Conservation (phyloP, 2,888 invertebrate species). For the Desoria tigrina region DNA sequence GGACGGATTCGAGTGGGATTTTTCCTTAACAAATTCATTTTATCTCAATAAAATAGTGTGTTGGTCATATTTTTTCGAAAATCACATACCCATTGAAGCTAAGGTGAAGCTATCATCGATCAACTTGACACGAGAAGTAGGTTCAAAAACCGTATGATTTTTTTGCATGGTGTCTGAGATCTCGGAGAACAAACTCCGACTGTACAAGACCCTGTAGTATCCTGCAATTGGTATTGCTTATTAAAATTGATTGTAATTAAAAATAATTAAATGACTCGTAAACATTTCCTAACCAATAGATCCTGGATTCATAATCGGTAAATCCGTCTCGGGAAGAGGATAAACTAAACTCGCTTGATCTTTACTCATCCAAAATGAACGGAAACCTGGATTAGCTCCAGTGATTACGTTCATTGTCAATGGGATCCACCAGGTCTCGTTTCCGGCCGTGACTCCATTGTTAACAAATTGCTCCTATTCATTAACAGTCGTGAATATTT, state of each 20-base stretch:
- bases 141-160: background rate
- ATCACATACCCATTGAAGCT: background rate
- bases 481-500: background rate
- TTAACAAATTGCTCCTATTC: slow-evolving; percentile 23
- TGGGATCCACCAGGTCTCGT: slow-evolving; percentile 43
- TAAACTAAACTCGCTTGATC: slow-evolving; percentile 2
- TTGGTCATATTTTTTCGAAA: too few relatives aligned
- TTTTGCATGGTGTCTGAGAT: slow-evolving; percentile 1
- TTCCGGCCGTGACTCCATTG: background rate
- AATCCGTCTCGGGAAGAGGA: slow-evolving; percentile 24
- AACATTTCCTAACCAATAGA: slow-evolving; percentile 36
- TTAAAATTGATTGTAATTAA: too few relatives aligned
- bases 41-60: background rate
- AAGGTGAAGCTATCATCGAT: slow-evolving; percentile 1
- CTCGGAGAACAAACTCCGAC: background rate
- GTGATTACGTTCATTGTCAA: slow-evolving; percentile 20
- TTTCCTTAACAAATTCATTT: background rate
- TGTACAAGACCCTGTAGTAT: background rate
- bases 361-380: background rate
- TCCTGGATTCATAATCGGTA: slow-evolving; percentile 41
- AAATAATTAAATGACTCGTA: too few relatives aligned
- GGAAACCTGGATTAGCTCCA: slow-evolving; percentile 1
- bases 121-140: background rate
- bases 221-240: background rate
- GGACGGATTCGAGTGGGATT: background rate